Evolutionary conservation across 1,140 invertebrate genomes (phyloP), one percentile per base, ranked within the genome.

Genomic region (Scaptodrosophila lebanonensis): DNA sequence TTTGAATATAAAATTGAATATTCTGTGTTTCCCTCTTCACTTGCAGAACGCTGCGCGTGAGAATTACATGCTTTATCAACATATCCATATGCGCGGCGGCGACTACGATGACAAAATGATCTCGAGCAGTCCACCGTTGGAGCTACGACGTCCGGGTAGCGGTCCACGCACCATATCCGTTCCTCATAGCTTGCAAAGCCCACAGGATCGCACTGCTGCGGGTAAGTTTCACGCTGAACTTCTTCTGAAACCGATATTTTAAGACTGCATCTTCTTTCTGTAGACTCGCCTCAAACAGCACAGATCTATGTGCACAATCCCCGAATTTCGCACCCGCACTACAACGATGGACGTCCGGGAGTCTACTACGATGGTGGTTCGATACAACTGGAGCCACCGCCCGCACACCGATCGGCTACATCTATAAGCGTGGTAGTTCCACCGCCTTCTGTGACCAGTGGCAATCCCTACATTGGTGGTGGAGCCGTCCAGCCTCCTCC

Each of bases 181-280:
- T 25, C 88, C 89, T n/a, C 89, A 89, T 47, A 87, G 89, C 62
- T 87, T 90, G 61, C 91, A 91, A 72, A 92, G 92, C 18, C 91
- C 93, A 3, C 93, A 94, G 62, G 93, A 95, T 83, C 89, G 94
- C 47, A 90, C 91, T 13, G 94, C 93, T 53, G 94, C 93, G 35
- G 93, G 90, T 91, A 85, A 87, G 84, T 85, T 20, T 20, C 1
- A 38, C 2, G 9, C 15, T 15, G 1, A 13, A 7, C 5, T 8
- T 1, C 12, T 16, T 54, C 3, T 2, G 2, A 36, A 15, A 56
- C 22, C 1, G 15, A 18, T 15, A 4, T 6, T 6, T 36, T 7
- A 4, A 25, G 3, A 25, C 22, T n/a, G n/a, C n/a, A 13, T 3
- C 7, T 0, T 22, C 8, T 2, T 2, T 25, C 33, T 6, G 6